Evolutionary conservation across 1,140 invertebrate species (phyloP).

Genomic region (Lysiphlebus fabarum): DNA sequence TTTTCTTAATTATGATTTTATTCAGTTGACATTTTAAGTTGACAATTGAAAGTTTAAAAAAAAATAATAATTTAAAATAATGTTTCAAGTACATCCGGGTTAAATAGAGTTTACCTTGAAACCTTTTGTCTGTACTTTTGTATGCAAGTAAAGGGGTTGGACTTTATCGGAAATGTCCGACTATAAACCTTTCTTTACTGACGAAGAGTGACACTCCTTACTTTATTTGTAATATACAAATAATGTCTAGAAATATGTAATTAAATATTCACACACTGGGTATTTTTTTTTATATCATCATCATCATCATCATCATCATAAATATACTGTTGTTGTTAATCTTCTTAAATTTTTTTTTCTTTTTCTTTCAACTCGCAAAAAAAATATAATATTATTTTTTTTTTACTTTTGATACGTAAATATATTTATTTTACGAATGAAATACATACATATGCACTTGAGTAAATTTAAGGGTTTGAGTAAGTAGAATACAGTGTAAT

Average conservation of each 20-base stretch:
- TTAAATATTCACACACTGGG: conserved; percentile 5
- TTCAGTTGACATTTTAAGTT: neutral
- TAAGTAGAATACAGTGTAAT: neutral
- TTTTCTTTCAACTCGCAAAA: too few species aligned
- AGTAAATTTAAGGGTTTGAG: neutral
- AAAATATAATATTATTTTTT: too few species aligned
- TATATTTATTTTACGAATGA: conserved; percentile 9
- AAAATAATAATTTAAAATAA: neutral
- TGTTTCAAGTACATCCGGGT: neutral
- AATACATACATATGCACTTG: conserved; percentile 6
- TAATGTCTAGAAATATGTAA: neutral
- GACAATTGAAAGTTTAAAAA: neutral
- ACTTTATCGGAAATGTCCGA: neutral
- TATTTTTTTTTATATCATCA: too few species aligned
- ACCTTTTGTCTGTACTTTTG: too few species aligned
- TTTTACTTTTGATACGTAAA: neutral
- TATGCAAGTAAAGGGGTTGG: neutral
- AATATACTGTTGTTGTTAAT: too few species aligned
- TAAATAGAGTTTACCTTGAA: too few species aligned
- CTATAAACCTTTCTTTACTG: neutral
- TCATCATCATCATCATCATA: too few species aligned
- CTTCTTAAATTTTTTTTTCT: too few species aligned
- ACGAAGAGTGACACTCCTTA: neutral
- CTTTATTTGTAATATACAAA: neutral
- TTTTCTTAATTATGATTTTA: neutral